A percentile compares a stretch with the other conserved stretches of the same genome.
Conservation (phyloP, 1,140 invertebrate species). For the Euwallacea fornicatus region DNA sequence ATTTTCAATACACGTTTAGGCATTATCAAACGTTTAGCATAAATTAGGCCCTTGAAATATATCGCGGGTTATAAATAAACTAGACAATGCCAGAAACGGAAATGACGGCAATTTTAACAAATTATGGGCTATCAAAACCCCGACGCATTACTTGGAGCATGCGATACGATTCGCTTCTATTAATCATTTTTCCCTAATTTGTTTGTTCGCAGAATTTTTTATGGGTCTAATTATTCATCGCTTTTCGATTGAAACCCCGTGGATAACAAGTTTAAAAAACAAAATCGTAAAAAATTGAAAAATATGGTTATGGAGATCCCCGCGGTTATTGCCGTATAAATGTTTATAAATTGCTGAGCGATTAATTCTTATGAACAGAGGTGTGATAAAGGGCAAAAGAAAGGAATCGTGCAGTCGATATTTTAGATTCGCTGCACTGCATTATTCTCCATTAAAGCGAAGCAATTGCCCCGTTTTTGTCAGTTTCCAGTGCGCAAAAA, state of each 20-base stretch:
- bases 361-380: no score
- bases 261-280: no score
- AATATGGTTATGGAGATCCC: no score
- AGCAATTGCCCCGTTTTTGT: no score
- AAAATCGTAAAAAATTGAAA: no score
- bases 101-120: conserved; percentile 21
- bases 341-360: no score
- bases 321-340: no score
- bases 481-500: no score
- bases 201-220: conserved; percentile 15
- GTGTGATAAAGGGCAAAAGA: no score
- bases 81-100: conserved; percentile 16
- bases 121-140: conserved; percentile 10
- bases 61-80: conserved; percentile 11
- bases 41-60: conserved; percentile 15
- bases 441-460: no score
- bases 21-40: conserved; percentile 20
- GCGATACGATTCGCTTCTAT: conserved; percentile 19
- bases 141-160: conserved; percentile 11
- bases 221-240: conserved; percentile 12
- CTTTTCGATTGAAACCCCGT: neutral
- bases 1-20: conserved; percentile 19
- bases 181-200: conserved; percentile 28
- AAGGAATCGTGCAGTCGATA: no score
- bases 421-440: no score